A percentile compares a stretch with the other conserved stretches of the same genome.
Conservation (phyloP, 2,797 vertebrate genomes). For the Hozukius guyotensis region DNA sequence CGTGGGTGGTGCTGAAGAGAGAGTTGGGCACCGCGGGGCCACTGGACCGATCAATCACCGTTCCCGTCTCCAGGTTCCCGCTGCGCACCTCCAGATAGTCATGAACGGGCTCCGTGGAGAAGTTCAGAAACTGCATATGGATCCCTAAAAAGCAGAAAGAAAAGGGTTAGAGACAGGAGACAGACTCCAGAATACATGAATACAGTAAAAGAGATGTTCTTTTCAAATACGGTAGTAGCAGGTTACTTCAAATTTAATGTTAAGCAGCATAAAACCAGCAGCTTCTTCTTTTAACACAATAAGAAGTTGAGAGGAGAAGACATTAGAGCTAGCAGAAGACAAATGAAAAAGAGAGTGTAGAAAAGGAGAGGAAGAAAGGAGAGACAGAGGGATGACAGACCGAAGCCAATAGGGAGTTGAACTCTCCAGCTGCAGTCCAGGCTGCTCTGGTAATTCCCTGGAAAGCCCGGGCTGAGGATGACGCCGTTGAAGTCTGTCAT, state of each 20-base stretch:
- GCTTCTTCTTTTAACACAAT: neutral
- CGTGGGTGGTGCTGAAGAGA: conserved; percentile 97
- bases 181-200: neutral
- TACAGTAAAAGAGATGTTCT: neutral
- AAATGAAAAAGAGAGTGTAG: neutral
- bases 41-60: conserved; percentile 94
- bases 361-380: neutral
- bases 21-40: conserved; percentile 90
- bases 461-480: conserved; percentile 96
- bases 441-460: conserved; percentile 97
- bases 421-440: conserved; percentile 97
- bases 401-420: conserved; percentile 92
- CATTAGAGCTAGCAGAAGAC: neutral
- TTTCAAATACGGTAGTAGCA: neutral
- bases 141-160: conserved; percentile 84
- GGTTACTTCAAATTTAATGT: neutral
- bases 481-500: conserved; percentile 94
- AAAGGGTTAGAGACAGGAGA: neutral
- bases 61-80: conserved; percentile 89
- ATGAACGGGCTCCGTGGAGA: conserved; percentile 98
- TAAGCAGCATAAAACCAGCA: neutral
- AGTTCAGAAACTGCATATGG: conserved; percentile 96
- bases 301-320: neutral
- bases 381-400: conserved; percentile 77
- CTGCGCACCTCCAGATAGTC: conserved; percentile 97